phyloP scores from a whole-genome alignment of 2,888 invertebrate species.

The Acleris laterana region DNA sequence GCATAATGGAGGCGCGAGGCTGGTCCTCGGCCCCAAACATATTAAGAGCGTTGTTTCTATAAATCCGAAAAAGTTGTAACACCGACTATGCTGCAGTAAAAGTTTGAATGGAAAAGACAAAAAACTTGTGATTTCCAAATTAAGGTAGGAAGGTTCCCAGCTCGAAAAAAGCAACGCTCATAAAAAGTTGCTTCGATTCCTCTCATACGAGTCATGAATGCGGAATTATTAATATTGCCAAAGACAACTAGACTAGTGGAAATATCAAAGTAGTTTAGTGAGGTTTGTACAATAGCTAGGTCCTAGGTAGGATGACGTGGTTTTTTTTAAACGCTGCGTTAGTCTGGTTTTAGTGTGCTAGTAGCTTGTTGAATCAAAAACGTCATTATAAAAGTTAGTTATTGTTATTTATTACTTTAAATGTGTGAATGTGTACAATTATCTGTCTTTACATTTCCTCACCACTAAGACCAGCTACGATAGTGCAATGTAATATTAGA shows the following conservation, averaged over 20 bases:
- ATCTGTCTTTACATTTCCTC: not conserved
- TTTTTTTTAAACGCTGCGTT: conserved; percentile 44
- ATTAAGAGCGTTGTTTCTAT: too few species aligned
- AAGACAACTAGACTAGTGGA: conserved; percentile 57
- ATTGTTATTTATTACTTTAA: conserved; percentile 2
- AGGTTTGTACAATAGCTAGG: conserved; percentile 66
- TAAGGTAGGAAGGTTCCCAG: not conserved
- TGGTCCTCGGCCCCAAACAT: too few species aligned
- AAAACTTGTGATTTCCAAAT: too few species aligned
- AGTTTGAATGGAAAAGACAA: too few species aligned
- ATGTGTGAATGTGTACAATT: not conserved
- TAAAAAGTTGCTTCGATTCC: conserved; percentile 37
- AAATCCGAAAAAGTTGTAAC: too few species aligned
- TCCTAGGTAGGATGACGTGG: conserved; percentile 51
- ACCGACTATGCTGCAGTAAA: too few species aligned
- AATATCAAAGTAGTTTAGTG: conserved; percentile 57
- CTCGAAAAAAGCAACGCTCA: not conserved
- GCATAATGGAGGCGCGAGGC: too few species aligned
- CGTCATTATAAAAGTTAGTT: not conserved
- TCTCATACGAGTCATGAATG: conserved; percentile 34
- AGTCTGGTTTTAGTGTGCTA: conserved; percentile 45
- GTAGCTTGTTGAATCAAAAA: conserved; percentile 12
- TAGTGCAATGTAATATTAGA: conserved; percentile 27
- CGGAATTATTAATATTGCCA: conserved; percentile 56
- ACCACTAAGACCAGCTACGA: conserved; percentile 19